Conservation (phyloP, 1,140 invertebrate species). For the Riptortus pedestris region DNA sequence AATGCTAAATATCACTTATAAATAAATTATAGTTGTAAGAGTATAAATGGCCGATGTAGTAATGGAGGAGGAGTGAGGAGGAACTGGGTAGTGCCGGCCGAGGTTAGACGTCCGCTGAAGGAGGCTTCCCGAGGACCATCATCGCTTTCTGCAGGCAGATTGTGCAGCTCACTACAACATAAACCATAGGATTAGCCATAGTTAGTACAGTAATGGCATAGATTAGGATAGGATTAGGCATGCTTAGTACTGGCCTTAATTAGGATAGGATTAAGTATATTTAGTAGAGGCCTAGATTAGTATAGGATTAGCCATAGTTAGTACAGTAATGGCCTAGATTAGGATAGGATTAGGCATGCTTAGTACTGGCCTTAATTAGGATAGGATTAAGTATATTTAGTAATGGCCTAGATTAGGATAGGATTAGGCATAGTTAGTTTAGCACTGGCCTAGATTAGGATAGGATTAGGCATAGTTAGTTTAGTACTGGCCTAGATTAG, state of each 20-base stretch:
- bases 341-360: background rate
- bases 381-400: background rate
- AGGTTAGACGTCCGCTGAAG: constrained; percentile 7
- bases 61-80: background rate
- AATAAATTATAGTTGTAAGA: background rate
- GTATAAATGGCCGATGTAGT: background rate
- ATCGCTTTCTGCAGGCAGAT: background rate
- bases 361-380: background rate
- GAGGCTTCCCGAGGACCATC: background rate
- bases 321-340: background rate
- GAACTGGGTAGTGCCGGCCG: background rate
- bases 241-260: background rate
- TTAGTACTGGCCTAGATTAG: background rate
- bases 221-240: background rate
- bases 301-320: background rate
- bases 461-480: background rate
- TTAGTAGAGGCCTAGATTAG: background rate
- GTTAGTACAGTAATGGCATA: background rate
- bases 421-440: background rate
- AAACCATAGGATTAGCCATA: background rate
- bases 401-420: background rate
- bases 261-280: background rate
- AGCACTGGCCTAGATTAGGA: background rate
- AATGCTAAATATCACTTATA: background rate
- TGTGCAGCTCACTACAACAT: constrained; percentile 1